Base-by-base conservation (phyloP, 2,113 vertebrate species). In the Conger conger region DNA sequence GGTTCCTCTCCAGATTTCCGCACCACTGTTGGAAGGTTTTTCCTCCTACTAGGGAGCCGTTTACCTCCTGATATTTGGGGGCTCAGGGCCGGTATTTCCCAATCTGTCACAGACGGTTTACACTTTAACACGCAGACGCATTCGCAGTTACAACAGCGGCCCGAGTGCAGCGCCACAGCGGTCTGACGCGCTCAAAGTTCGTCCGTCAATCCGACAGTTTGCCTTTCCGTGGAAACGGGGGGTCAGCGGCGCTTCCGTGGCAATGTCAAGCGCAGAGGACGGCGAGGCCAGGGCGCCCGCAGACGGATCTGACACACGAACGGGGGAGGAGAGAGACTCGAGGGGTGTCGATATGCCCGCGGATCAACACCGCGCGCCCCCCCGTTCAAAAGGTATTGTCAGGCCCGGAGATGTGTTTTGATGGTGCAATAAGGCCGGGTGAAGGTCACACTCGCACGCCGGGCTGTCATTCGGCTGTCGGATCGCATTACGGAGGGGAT, bases 381-480 rank as follows among this genome's bases (percentile, higher is more conserved):
- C 91, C 87, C 89, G 89, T 88, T 92, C 91, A 89, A 86, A 89
- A 87, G 86, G 86, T 86, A 89, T 88, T 81, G 83, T 86, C 88
- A 92, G 89, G 77, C 86, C 89, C 87, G 82, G 89, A 82, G 85
- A 94, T 92, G 84, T 88, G 90, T 93, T 91, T 91, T 91, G 92
- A 93, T 89, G 89, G 90, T 88, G 89, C 88, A 86, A 88, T 81
- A 88, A 87, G 91, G 90, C 90, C 92, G 92, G 93, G 92, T 95
- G 93, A 95, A 96, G 94, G 94, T 95, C 94, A 95, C 90, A 90
- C 50, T 81, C 30, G 80, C 57, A 86, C 40, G 92, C 91, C 91
- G 88, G 88, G 53, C 93, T 93, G 93, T 96, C 94, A 94, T 91
- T 91, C 91, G 90, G 85, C 90, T 92, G 95, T 94, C 95, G 94